phyloP scores from a whole-genome alignment of 1,140 invertebrate species.

The Drosophila auraria region DNA sequence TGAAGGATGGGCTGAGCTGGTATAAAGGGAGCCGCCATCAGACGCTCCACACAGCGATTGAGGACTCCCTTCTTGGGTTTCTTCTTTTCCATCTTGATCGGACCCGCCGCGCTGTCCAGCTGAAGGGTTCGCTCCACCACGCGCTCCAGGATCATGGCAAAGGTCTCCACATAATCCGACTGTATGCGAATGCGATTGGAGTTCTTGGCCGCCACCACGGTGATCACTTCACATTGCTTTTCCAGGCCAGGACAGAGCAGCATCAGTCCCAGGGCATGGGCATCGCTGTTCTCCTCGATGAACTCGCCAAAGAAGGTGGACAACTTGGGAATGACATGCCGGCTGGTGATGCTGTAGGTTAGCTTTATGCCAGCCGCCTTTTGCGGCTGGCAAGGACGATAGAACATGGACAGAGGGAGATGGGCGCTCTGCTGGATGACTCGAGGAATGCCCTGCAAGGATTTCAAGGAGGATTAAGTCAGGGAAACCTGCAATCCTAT shows the following conservation, averaged over 20 bases:
- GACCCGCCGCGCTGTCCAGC: conserved; percentile 46
- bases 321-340: conserved; percentile 63
- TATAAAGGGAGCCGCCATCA: conserved; percentile 70
- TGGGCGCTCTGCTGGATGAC: conserved; percentile 66
- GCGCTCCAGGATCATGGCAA: conserved; percentile 73
- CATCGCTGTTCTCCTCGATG: conserved; percentile 56
- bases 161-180: conserved; percentile 76
- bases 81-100: conserved; percentile 68
- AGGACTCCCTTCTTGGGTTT: conserved; percentile 62
- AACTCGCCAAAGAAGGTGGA: conserved; percentile 73
- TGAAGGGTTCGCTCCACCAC: conserved; percentile 62
- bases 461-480: not conserved
- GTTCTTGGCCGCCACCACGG: conserved; percentile 80
- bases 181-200: conserved; percentile 81
- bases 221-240: conserved; percentile 69
- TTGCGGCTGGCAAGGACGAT: conserved; percentile 65
- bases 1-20: conserved; percentile 71
- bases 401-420: conserved; percentile 78
- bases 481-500: not conserved
- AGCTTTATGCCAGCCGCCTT: conserved; percentile 79
- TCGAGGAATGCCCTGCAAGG: conserved; percentile 68
- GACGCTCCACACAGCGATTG: conserved; percentile 68
- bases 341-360: conserved; percentile 73
- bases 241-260: conserved; percentile 69
- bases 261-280: conserved; percentile 72